Conservation (phyloP, 2,797 vertebrate species). For the Spinibarbus caldwelli region DNA sequence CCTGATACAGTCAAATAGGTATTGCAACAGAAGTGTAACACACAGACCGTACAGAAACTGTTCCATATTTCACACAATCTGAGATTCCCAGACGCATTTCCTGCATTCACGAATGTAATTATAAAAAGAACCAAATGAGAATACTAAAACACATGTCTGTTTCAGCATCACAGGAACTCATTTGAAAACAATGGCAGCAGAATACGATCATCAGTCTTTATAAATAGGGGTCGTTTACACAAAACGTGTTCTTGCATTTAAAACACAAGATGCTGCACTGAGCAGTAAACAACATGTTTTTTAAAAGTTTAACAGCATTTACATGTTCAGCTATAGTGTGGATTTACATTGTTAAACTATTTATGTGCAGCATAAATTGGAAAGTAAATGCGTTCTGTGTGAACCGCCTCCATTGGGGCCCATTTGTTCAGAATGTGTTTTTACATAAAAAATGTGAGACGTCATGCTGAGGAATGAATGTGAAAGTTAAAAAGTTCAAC, state of each 20-base stretch:
- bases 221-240: neutral
- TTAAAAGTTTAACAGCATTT: neutral
- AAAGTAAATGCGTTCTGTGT: neutral
- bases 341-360: neutral
- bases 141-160: neutral
- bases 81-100: neutral
- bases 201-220: neutral
- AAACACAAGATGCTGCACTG: neutral
- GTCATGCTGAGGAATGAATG: neutral
- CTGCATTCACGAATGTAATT: neutral
- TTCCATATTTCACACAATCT: neutral
- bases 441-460: neutral
- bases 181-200: neutral
- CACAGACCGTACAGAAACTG: neutral
- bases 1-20: constrained; percentile 16
- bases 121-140: neutral
- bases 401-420: neutral
- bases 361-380: neutral
- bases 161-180: neutral
- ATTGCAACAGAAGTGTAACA: constrained; percentile 26
- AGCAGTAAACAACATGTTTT: neutral
- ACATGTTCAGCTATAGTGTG: neutral
- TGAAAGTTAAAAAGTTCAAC: neutral
- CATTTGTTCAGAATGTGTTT: neutral
- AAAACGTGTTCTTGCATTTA: neutral